Evolutionary conservation across 2,113 vertebrate genomes (phyloP).

Genomic region (Sprattus sprattus): DNA sequence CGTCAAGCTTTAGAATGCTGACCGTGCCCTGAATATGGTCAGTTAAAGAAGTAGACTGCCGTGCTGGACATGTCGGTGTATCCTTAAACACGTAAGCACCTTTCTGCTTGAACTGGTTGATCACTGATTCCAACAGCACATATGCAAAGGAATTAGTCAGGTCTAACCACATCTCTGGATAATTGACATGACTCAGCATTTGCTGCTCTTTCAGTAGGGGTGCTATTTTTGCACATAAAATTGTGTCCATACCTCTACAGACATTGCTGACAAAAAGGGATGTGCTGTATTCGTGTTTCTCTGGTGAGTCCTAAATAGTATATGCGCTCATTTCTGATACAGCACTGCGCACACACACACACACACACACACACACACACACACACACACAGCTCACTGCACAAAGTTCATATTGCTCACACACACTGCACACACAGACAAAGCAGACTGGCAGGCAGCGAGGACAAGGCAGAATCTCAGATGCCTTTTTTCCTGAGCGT

Average conservation of each 20-base stretch:
- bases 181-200: background rate
- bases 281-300: background rate
- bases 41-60: background rate
- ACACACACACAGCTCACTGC: background rate
- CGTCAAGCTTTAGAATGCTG: background rate
- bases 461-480: too few relatives aligned
- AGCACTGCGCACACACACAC: background rate
- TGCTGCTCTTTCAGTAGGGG: background rate
- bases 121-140: background rate
- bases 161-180: background rate
- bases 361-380: background rate
- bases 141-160: background rate
- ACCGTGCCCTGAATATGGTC: background rate
- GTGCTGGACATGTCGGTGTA: too few relatives aligned
- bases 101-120: background rate
- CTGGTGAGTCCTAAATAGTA: background rate
- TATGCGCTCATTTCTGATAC: background rate
- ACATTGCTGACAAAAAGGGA: background rate
- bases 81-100: background rate
- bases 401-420: background rate
- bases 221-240: background rate
- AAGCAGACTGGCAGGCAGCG: background rate
- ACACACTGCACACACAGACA: background rate
- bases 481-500: too few relatives aligned
- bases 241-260: background rate